Evolutionary conservation across 1,140 invertebrate genomes (phyloP).

Genomic region (Drosophila melanica): DNA sequence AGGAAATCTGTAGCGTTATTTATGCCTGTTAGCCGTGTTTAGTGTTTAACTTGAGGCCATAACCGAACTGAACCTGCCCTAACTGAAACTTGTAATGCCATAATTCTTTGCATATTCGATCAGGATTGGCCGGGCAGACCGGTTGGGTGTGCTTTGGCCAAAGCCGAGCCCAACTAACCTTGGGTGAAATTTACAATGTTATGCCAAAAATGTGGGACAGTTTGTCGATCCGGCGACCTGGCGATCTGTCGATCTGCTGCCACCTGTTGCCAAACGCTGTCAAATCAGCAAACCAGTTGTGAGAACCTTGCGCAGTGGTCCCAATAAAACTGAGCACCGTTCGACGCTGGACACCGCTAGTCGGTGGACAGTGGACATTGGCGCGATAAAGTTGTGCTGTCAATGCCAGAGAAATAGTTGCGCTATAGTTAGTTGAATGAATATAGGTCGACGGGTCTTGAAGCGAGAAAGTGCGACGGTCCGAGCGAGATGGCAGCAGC

Average conservation of each 20-base stretch:
- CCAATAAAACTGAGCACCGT: slow-evolving; percentile 15
- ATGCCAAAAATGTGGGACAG: slow-evolving; percentile 16
- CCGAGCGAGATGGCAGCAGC: not conserved
- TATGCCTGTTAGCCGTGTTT: not conserved
- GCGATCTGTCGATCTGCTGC: not conserved
- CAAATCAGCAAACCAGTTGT: slow-evolving; percentile 29
- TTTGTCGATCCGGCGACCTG: not conserved
- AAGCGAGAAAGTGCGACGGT: slow-evolving; percentile 69
- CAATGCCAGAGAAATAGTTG: slow-evolving; percentile 43
- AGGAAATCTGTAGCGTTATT: not conserved
- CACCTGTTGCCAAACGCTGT: slow-evolving; percentile 43
- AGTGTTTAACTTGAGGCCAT: not conserved
- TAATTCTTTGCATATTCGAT: not conserved
- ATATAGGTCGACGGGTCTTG: slow-evolving; percentile 66
- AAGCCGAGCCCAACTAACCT: slow-evolving; percentile 1
- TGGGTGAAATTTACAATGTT: slow-evolving; percentile 37
- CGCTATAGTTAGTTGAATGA: slow-evolving; percentile 55
- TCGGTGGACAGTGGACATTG: not conserved
- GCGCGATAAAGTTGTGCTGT: slow-evolving; percentile 25
- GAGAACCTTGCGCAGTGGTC: slow-evolving; percentile 33
- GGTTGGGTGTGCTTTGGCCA: not conserved
- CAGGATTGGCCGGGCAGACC: not conserved
- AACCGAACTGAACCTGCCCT: slow-evolving; percentile 10
- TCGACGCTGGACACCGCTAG: not conserved
- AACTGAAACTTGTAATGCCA: not conserved